Percentiles rank a stretch among this genome's conserved stretches.
Evolutionary conservation across 2,113 vertebrate genomes (phyloP).

Genomic region (Platichthys flesus): DNA sequence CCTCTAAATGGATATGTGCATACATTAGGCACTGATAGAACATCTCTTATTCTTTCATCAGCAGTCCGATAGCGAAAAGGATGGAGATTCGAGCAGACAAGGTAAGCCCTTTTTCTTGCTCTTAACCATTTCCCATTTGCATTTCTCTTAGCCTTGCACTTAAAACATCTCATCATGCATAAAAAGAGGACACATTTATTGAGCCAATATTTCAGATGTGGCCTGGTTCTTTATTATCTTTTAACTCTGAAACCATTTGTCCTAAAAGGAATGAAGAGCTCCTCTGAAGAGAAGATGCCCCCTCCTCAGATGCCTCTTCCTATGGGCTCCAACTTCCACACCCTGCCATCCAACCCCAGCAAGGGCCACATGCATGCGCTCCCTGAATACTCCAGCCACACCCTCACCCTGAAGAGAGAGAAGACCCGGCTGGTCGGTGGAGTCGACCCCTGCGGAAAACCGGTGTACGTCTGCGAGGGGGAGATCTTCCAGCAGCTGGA

Average conservation of each 20-base stretch:
- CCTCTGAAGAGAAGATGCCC: conserved; percentile 90
- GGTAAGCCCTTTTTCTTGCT: conserved; percentile 83
- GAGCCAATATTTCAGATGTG: neutral
- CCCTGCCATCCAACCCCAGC: conserved; percentile 92
- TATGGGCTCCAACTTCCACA: conserved; percentile 94
- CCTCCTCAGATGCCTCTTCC: conserved; percentile 87
- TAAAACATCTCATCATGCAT: conserved; percentile 34
- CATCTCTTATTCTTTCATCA: conserved; percentile 69
- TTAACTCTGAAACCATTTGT: conserved; percentile 12
- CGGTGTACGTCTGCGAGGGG: conserved; percentile 92
- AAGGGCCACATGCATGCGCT: conserved; percentile 92
- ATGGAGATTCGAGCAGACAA: conserved; percentile 96
- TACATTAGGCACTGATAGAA: conserved; percentile 64
- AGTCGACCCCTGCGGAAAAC: conserved; percentile 84
- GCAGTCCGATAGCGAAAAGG: conserved; percentile 97
- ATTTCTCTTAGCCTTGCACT: conserved; percentile 31
- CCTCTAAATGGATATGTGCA: conserved; percentile 63
- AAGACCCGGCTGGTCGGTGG: conserved; percentile 81
- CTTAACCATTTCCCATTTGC: conserved; percentile 63
- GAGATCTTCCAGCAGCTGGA: conserved; percentile 98
- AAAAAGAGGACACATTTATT: conserved; percentile 21
- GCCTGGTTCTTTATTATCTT: neutral
- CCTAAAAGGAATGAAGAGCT: conserved; percentile 88
- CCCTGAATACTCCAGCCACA: conserved; percentile 95
- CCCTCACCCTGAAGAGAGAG: conserved; percentile 94